Evolutionary conservation across 2,888 invertebrate species (phyloP), one percentile per base, ranked within the genome.

Genomic region (Oligia fasciuncula): DNA sequence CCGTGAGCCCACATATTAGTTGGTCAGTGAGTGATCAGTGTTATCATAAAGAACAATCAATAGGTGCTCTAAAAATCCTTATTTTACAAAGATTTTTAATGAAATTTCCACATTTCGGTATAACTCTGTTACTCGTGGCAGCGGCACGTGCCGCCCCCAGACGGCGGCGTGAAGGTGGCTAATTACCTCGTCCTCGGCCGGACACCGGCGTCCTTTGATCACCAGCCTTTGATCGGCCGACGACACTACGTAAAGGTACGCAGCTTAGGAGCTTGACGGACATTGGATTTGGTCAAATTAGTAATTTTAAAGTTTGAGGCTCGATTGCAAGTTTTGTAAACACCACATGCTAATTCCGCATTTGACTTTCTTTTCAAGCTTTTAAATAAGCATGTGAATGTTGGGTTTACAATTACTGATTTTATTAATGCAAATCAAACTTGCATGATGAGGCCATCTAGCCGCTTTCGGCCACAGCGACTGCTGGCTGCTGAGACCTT

Each of bases 141-240:
- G 9, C 13, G 49, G 87, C 87, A 87, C 91, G 92, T 88, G 89
- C 89, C 85, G 62, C 78, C 84, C 86, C 86, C 83, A 85, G 88
- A 87, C 83, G 88, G 73, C 73, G 80, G 75, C 67, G 79, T 87
- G 90, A 90, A 93, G 92, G 93, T 93, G 92, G 90, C 94, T 96
- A 96, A 96, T 96, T 96, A 96, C 93, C 88, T 87, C 88, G 87
- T 90, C 89, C 87, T 89, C 86, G 63, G 82, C 87, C 88, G 95
- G 95, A 94, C 95, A 93, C 92, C 91, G 90, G 88, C 91, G 88
- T 91, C 95, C 95, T 95, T 96, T 96, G 96, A 95, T 94, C 93
- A 94, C 88, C 88, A 79, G 89, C 91, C 95, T 95, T 94, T 95
- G 96, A 95, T 95, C 95, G 94, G 92, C 89, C 90, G 88, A 87